These are phyloP conservation scores for Polypterus bichir DNA, from an alignment of 2,113 vertebrate species.

Conservation along the genomic window DNA sequence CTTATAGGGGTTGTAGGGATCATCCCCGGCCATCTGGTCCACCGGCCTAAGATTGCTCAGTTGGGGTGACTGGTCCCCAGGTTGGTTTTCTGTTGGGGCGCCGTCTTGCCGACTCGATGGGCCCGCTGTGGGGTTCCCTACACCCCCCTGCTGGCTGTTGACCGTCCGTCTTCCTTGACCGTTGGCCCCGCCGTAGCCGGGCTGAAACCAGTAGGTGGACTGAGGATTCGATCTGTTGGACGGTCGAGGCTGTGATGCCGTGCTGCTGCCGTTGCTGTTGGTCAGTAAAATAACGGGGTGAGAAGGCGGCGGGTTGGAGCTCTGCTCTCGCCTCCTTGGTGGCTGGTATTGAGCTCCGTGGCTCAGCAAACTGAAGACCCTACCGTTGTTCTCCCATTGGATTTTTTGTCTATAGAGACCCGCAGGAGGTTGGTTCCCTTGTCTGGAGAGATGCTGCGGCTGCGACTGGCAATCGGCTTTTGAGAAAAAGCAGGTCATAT, in stretches of 20 bases:
- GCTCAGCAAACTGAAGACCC: conserved; percentile 71
- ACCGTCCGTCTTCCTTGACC: conserved; percentile 12
- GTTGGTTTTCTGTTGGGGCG: conserved; percentile 24
- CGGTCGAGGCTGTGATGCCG: conserved; percentile 9
- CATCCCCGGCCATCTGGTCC: conserved; percentile 77
- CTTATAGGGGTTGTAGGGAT: conserved; percentile 81
- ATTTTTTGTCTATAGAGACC: conserved; percentile 52
- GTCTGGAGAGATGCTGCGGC: conserved; percentile 28
- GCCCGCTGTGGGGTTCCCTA: conserved; percentile 3
- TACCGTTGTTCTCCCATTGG: conserved; percentile 80
- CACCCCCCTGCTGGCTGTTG: conserved; percentile 20
- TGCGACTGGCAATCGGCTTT: conserved; percentile 31
- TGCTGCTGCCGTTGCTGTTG: conserved; percentile 26
- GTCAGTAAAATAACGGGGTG: conserved; percentile 35
- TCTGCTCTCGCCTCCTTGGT: conserved; percentile 38
- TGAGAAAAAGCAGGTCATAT: conserved; percentile 40
- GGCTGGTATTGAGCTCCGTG: conserved; percentile 66
- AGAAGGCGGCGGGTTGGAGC: conserved; percentile 17
- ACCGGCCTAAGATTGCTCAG: conserved; percentile 34
- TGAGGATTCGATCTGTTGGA: conserved; percentile 23
- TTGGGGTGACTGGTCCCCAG: conserved; percentile 22
- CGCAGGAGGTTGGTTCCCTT: conserved; percentile 28
- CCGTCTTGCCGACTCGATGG: conserved; percentile 11
- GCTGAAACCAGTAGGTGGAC: conserved; percentile 26
- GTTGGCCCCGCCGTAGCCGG: conserved; percentile 17